These are phyloP conservation scores for Sipunculus nudus DNA, from an alignment of 2,888 invertebrate genomes.

Conservation along the genomic window DNA sequence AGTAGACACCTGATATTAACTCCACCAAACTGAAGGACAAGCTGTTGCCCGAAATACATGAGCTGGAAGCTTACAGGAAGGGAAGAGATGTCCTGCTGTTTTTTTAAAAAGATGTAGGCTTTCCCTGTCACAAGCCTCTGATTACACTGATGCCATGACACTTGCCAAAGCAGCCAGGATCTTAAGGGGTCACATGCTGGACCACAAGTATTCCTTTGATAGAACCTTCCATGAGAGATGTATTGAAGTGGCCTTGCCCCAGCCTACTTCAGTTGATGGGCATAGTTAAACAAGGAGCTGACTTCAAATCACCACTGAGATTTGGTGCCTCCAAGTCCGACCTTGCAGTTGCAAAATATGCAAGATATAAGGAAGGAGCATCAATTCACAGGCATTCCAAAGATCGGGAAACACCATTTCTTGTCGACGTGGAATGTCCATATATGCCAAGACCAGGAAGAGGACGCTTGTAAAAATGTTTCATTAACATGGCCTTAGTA, in stretches of 20 bases:
- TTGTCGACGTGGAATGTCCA: conserved; percentile 29
- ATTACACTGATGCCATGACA: conserved; percentile 33
- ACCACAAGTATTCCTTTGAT: conserved; percentile 22
- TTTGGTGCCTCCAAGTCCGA: conserved; percentile 21
- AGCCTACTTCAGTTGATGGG: conserved; percentile 23
- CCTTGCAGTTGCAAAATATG: conserved; percentile 23
- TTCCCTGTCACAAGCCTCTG: neutral
- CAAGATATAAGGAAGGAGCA: conserved; percentile 16
- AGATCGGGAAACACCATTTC: conserved; percentile 27
- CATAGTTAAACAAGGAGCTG: conserved; percentile 22
- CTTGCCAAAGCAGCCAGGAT: conserved; percentile 40
- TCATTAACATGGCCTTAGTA: conserved; percentile 34
- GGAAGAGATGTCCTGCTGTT: conserved; percentile 34
- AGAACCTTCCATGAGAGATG: conserved; percentile 27
- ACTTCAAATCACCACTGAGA: conserved; percentile 28
- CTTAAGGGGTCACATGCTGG: conserved; percentile 32
- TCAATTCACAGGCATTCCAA: conserved; percentile 14
- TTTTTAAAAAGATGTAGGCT: conserved; percentile 36
- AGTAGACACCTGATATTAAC: conserved; percentile 19
- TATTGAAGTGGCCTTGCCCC: conserved; percentile 22
- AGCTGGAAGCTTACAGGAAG: conserved; percentile 32
- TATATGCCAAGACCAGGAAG: conserved; percentile 40
- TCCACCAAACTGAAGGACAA: conserved; percentile 24
- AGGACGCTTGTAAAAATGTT: conserved; percentile 29
- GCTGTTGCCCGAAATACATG: conserved; percentile 19